phyloP scores from a whole-genome alignment of 2,888 invertebrate genomes.

The Polymixis lichenea region DNA sequence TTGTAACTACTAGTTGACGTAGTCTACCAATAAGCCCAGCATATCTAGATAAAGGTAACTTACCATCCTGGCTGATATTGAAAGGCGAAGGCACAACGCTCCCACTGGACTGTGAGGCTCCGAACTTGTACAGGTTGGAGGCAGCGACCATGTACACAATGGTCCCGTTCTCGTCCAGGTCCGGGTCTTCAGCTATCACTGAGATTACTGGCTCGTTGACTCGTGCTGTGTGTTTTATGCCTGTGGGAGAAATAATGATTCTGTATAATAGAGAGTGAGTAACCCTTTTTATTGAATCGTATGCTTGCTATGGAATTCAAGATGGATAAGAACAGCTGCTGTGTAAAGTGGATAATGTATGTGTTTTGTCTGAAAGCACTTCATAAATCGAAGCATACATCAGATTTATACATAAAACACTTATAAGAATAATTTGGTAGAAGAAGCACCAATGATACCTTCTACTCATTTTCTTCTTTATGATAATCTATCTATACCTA shows the following conservation, averaged over 20 bases:
- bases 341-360: neutral
- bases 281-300: neutral
- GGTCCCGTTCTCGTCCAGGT: conserved; percentile 95
- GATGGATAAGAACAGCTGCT: neutral
- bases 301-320: neutral
- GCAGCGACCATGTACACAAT: conserved; percentile 95
- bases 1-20: neutral
- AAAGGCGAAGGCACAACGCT: conserved; percentile 97
- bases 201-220: conserved; percentile 94
- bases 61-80: conserved; percentile 93
- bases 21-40: no score
- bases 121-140: conserved; percentile 95
- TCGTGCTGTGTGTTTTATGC: conserved; percentile 94
- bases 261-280: neutral
- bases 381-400: neutral
- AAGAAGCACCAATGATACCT: no score
- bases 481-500: no score
- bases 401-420: no score
- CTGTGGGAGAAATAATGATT: conserved; percentile 73
- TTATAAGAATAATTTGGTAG: no score
- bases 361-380: neutral
- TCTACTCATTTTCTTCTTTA: no score
- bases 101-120: conserved; percentile 94
- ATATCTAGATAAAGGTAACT: conserved; percentile 63
- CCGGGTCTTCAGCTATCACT: conserved; percentile 95